Evolutionary conservation across 1,140 invertebrate genomes (phyloP).

Genomic region (Lepidurus apus): DNA sequence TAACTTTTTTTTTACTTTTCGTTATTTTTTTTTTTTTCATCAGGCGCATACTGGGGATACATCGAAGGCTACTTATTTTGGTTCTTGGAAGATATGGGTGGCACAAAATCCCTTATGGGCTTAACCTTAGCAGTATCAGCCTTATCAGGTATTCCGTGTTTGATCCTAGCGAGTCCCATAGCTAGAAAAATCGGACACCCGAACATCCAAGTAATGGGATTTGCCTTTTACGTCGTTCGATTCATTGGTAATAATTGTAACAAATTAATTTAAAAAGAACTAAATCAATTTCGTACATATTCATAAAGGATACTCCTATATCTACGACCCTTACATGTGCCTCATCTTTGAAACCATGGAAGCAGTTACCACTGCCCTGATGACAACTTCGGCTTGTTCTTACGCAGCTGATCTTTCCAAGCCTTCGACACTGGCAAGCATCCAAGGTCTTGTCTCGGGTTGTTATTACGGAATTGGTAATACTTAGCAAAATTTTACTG

Average conservation of each 20-base stretch:
- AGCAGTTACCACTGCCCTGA: slow-evolving; percentile 72
- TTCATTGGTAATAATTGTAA: slow-evolving; percentile 55
- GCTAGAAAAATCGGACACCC: slow-evolving; percentile 71
- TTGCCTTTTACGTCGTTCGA: slow-evolving; percentile 67
- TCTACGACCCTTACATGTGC: slow-evolving; percentile 73
- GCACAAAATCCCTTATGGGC: slow-evolving; percentile 71
- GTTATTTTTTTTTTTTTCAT: slow-evolving; percentile 37
- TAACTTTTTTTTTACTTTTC: slow-evolving; percentile 10
- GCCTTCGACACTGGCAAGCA: slow-evolving; percentile 69
- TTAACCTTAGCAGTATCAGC: slow-evolving; percentile 74
- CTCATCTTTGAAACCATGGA: slow-evolving; percentile 77
- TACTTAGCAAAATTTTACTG: slow-evolving; percentile 32
- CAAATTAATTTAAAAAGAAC: background rate
- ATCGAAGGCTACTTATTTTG: slow-evolving; percentile 82
- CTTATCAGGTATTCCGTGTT: slow-evolving; percentile 66
- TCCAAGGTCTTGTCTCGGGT: slow-evolving; percentile 73
- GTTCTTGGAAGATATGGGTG: slow-evolving; percentile 73
- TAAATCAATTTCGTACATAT: background rate
- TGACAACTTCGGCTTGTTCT: slow-evolving; percentile 73
- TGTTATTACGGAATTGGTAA: slow-evolving; percentile 74
- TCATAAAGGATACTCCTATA: slow-evolving; percentile 65
- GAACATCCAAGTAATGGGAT: slow-evolving; percentile 73
- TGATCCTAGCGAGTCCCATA: slow-evolving; percentile 70
- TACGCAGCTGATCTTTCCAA: slow-evolving; percentile 73
- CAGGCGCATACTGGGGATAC: slow-evolving; percentile 74